Percentiles rank a stretch among this genome's conserved stretches.
Evolutionary conservation across 23 tunicate species (phyloP).

Genomic region (Halocynthia roretzi): DNA sequence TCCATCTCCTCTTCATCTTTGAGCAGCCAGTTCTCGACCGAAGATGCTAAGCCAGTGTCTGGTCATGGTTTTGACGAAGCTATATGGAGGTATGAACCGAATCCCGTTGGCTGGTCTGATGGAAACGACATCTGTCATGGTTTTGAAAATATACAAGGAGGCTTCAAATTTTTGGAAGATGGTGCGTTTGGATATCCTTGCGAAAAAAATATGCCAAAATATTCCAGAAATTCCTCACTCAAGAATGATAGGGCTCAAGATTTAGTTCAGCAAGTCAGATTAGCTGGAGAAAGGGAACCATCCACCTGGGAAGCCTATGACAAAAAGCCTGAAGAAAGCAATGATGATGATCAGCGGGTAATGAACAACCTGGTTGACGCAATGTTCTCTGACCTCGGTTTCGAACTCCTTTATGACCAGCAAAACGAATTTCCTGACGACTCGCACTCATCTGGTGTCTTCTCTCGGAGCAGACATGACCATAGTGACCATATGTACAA

Average conservation of each 20-base stretch:
- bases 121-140: background rate
- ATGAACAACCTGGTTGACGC: slow-evolving; percentile 24
- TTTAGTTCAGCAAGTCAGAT: no score
- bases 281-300: no score
- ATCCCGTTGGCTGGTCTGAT: background rate
- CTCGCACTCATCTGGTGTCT: background rate
- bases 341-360: slow-evolving; percentile 12
- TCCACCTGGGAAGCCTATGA: no score
- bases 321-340: background rate
- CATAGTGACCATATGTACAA: no score
- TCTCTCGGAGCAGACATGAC: no score
- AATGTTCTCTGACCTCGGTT: slow-evolving; percentile 16
- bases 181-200: slow-evolving; percentile 10
- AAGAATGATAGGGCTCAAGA: no score
- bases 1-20: no score
- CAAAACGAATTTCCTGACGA: background rate
- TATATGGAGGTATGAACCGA: no score
- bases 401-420: background rate
- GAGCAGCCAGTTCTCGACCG: no score
- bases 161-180: background rate
- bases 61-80: no score
- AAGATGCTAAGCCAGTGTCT: no score
- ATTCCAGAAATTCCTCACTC: no score
- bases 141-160: background rate
- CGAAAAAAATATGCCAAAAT: background rate